Base-by-base conservation (phyloP, 64 coral and sea anemone species). In the Hydrozoanthus tunicans region DNA sequence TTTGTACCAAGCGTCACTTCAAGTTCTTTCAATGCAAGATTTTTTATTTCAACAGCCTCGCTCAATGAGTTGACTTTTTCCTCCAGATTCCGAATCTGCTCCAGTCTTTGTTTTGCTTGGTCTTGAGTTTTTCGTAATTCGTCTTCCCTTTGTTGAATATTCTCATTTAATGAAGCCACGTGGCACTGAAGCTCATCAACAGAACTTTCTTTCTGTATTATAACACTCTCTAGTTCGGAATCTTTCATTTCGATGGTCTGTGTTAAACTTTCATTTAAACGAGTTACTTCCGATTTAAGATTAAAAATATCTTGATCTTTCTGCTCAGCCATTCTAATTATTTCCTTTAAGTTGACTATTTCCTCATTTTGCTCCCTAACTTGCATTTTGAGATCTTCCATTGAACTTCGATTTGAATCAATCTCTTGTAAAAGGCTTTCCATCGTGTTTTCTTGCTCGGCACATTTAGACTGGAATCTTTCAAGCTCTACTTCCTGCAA, bases 121-220 rank as follows among this genome's bases (percentile, higher is more conserved):
- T 57, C 70, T 54, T 43, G 54, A 23, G 56, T 67, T 56, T 89
- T 91, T 73, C 77, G 82, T 52, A 96, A 51, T 83, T 96, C 92
- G 68, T 86, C 92, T 23, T 91, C 81, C 68, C 86, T 94, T 11
- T 62, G 69, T 20, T 94, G 78, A 43, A 94, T 53, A 76, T 90
- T 82, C 64, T 94, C 81, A 94, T 94, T 90, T 72, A 94, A 58
- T 5, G 92, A 90, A 27, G 79, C 60, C 8, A 74, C 55, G 32
- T 94, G 86, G 23, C 64, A 73, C 32, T 94, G 78, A 77, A 78
- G 89, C 7, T 86, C 70, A 53, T 90, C 79, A 4, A 82, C 27
- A 5, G 54, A 76, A 56, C 64, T 94, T 66, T 89, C 89, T 3
- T 83, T 77, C 78, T 90, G 72, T 56, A 63, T 26, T 51, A 90